These are phyloP conservation scores for Microtus richardsoni DNA, from an alignment of 2,113 vertebrate genomes.

Conservation along the genomic window DNA sequence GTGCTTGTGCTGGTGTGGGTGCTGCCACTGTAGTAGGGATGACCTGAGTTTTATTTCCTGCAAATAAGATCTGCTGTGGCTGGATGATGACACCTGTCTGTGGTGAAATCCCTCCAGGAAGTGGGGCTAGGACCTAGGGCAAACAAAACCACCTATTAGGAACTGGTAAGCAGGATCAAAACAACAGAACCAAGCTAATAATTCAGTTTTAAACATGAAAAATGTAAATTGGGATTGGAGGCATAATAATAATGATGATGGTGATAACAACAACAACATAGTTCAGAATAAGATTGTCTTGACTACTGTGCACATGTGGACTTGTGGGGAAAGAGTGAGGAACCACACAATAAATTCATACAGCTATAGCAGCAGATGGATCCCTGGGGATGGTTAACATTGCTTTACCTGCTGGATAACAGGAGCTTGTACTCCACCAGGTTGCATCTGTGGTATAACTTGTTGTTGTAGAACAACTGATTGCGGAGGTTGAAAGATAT, in stretches of 20 bases:
- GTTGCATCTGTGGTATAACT: conserved; percentile 95
- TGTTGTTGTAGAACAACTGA: conserved; percentile 96
- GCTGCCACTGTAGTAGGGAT: conserved; percentile 92
- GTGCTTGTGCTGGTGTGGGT: conserved; percentile 90
- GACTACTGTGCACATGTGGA: neutral
- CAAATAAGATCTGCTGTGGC: conserved; percentile 97
- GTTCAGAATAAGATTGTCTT: neutral
- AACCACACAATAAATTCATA: neutral
- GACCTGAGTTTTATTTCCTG: conserved; percentile 97
- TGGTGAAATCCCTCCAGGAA: conserved; percentile 95
- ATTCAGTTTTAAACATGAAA: neutral
- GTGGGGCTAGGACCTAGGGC: conserved; percentile 93
- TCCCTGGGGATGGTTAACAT: neutral
- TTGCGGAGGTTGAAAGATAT: conserved; percentile 97
- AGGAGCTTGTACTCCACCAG: conserved; percentile 95
- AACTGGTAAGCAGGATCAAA: neutral
- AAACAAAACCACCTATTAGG: conserved; percentile 43
- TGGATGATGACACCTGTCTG: conserved; percentile 99
- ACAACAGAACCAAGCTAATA: neutral
- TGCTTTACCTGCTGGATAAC: conserved; percentile 97
- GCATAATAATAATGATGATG: neutral
- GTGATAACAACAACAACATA: neutral
- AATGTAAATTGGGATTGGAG: neutral
- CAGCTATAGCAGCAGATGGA: neutral
- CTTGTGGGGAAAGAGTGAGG: neutral